A percentile compares a stretch with the other conserved stretches of the same genome.
phyloP scores from a whole-genome alignment of 1,140 invertebrate species.

The Pogonomyrmex barbatus region DNA sequence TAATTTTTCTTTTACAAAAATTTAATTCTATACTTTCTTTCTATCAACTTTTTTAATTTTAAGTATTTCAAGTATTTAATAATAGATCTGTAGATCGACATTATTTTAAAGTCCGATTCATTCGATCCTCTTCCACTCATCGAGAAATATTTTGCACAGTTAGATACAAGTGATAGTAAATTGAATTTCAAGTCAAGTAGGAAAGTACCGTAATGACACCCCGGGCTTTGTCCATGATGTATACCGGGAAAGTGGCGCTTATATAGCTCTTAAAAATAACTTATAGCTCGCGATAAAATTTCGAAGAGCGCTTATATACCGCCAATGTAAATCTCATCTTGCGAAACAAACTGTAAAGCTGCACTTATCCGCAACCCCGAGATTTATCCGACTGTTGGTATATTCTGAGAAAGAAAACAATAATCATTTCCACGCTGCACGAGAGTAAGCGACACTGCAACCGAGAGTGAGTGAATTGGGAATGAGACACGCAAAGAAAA shows the following conservation, averaged over 20 bases:
- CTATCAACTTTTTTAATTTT: background rate
- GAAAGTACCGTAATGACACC: background rate
- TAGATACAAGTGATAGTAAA: background rate
- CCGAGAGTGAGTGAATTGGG: constrained; percentile 1
- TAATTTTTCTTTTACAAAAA: background rate
- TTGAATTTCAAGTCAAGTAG: background rate
- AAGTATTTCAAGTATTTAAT: background rate
- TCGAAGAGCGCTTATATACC: background rate
- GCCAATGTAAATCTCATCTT: constrained; percentile 14
- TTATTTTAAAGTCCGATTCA: background rate
- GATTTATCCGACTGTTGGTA: background rate
- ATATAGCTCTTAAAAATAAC: constrained; percentile 12
- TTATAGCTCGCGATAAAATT: constrained; percentile 20
- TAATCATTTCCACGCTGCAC: constrained; percentile 40
- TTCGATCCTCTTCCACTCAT: background rate
- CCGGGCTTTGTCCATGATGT: background rate
- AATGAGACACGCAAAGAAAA: constrained; percentile 44
- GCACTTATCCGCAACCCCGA: constrained; percentile 26
- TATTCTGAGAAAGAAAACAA: background rate
- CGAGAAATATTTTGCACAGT: background rate
- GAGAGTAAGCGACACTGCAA: constrained; percentile 8
- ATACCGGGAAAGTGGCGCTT: background rate
- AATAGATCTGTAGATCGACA: background rate
- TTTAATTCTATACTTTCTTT: background rate
- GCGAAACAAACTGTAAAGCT: constrained; percentile 12